These are phyloP conservation scores for Proterorhinus semilunaris DNA, from an alignment of 2,113 vertebrate genomes.

Conservation along the genomic window DNA sequence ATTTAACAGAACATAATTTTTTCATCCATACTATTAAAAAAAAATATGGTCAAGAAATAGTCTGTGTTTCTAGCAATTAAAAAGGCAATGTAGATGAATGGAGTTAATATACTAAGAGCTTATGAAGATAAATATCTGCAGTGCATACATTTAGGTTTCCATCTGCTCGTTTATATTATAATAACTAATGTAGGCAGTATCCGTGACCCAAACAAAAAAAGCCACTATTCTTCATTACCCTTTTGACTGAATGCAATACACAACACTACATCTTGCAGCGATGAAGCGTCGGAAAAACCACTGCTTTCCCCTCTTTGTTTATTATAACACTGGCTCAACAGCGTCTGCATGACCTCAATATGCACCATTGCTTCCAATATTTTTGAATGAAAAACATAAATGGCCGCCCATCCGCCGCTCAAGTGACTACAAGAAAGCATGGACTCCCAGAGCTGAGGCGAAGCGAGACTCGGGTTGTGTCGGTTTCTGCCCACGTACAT, in stretches of 20 bases:
- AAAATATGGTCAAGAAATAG: too few relatives aligned
- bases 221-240: not conserved
- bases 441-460: constrained; percentile 19
- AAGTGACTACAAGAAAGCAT: constrained; percentile 32
- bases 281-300: too few relatives aligned
- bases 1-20: too few relatives aligned
- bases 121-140: too few relatives aligned
- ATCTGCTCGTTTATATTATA: too few relatives aligned
- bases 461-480: not conserved
- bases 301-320: not conserved
- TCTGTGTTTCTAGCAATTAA: too few relatives aligned
- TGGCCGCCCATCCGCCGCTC: constrained; percentile 10
- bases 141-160: too few relatives aligned
- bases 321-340: not conserved
- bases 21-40: too few relatives aligned
- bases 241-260: not conserved
- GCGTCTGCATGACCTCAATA: constrained; percentile 1
- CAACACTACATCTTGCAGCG: not conserved
- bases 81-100: too few relatives aligned
- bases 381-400: constrained; percentile 31
- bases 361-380: constrained; percentile 18
- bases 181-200: too few relatives aligned
- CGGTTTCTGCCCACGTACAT: not conserved
- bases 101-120: too few relatives aligned
- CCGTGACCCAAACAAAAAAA: not conserved